Evolutionary conservation across 2,113 vertebrate genomes (phyloP).

Genomic region (Hylia prasina): DNA sequence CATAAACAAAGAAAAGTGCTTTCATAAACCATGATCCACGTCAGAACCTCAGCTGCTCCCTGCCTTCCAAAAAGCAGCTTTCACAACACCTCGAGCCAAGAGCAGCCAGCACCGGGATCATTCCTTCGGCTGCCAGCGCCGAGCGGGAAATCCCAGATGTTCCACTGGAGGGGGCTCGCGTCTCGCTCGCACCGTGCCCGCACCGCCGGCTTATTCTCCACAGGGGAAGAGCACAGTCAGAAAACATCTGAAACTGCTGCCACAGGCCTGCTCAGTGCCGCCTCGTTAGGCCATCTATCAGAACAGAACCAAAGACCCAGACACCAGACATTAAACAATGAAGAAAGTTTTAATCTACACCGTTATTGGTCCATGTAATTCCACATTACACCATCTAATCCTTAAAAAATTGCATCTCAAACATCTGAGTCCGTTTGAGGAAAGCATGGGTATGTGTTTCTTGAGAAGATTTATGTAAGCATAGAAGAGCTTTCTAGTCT

Average conservation of each 20-base stretch:
- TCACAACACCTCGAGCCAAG: background rate
- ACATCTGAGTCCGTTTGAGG: background rate
- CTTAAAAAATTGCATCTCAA: background rate
- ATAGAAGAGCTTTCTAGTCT: background rate
- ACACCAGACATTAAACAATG: background rate
- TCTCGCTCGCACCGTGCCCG: background rate
- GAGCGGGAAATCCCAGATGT: background rate
- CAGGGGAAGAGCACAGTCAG: background rate
- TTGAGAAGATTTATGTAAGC: background rate
- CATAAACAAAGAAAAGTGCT: background rate
- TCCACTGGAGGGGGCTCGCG: conserved; percentile 24
- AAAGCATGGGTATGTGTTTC: background rate
- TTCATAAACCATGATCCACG: background rate
- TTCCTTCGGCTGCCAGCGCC: background rate
- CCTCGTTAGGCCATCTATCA: background rate
- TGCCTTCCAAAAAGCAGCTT: background rate
- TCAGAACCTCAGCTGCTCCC: background rate
- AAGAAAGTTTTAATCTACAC: background rate
- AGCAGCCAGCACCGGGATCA: background rate
- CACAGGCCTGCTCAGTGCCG: background rate
- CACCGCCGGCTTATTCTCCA: rapidly evolving
- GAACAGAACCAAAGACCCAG: background rate
- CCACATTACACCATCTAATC: background rate
- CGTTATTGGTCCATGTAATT: background rate
- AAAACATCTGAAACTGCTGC: background rate